Evolutionary conservation across 2,113 vertebrate species (phyloP).

Genomic region (Elanus axillaris): DNA sequence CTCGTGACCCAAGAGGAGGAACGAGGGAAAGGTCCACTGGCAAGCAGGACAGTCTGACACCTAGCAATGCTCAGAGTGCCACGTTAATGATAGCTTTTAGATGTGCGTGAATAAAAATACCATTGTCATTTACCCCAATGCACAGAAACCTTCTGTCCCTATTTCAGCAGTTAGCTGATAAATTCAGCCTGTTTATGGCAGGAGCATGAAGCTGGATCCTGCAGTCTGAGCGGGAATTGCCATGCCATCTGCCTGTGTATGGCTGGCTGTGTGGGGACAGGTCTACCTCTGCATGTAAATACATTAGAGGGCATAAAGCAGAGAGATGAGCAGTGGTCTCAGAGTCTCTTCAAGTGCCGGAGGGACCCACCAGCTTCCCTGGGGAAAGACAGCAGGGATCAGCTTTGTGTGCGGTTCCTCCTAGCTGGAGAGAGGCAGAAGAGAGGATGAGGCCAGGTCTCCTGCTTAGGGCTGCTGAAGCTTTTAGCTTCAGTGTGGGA

Average conservation of each 20-base stretch:
- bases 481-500: not conserved
- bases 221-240: not conserved
- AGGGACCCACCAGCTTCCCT: fast-evolving
- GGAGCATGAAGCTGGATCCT: not conserved
- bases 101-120: not conserved
- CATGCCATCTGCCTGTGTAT: fast-evolving
- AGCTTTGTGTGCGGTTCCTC: not conserved
- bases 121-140: not conserved
- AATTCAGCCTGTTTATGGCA: not conserved
- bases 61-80: not conserved
- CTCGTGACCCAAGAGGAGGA: not conserved
- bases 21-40: not conserved
- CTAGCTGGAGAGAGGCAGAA: not conserved
- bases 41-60: not conserved
- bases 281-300: not conserved
- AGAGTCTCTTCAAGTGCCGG: not conserved
- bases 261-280: not conserved
- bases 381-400: not conserved
- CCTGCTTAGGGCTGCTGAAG: not conserved
- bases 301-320: not conserved
- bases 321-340: not conserved
- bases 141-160: not conserved
- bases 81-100: not conserved
- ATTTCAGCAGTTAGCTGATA: not conserved
- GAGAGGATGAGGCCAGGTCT: not conserved